These are phyloP conservation scores for Conger conger DNA, from an alignment of 2,113 vertebrate species.

Conservation along the genomic window DNA sequence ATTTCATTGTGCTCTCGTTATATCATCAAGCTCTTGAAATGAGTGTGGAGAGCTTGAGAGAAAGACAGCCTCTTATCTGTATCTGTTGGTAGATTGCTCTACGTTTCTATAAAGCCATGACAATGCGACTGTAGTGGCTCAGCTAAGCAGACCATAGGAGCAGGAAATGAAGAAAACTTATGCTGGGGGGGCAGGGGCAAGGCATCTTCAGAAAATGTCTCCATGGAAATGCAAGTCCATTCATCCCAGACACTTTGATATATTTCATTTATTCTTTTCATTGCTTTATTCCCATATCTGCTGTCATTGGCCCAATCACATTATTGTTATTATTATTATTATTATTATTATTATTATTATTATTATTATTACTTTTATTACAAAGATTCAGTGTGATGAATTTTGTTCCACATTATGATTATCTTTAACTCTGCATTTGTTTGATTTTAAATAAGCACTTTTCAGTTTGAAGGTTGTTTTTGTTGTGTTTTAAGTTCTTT, in stretches of 20 bases:
- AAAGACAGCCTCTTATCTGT: not conserved
- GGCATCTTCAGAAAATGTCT: not conserved
- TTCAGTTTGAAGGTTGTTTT: not conserved
- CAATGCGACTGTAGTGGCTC: not conserved
- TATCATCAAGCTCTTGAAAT: not conserved
- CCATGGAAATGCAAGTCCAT: conserved; percentile 3
- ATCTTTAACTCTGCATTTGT: not conserved
- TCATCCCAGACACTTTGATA: not conserved
- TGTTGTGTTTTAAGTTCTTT: not conserved
- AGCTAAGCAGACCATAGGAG: not conserved
- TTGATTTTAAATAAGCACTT: not conserved
- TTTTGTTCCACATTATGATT: conserved; percentile 6
- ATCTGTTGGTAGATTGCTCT: not conserved
- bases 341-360: not conserved
- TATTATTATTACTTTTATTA: not conserved
- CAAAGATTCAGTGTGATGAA: not conserved
- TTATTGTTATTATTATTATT: not conserved
- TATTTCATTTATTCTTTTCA: not conserved
- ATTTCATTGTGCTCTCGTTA: not conserved
- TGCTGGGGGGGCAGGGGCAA: not conserved
- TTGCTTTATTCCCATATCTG: not conserved
- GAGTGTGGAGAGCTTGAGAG: not conserved
- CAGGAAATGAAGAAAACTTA: not conserved
- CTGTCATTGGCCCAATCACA: not conserved
- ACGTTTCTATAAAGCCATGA: not conserved